phyloP scores from a whole-genome alignment of 2,113 vertebrate genomes.

The Rhegmatorhina hoffmannsi region DNA sequence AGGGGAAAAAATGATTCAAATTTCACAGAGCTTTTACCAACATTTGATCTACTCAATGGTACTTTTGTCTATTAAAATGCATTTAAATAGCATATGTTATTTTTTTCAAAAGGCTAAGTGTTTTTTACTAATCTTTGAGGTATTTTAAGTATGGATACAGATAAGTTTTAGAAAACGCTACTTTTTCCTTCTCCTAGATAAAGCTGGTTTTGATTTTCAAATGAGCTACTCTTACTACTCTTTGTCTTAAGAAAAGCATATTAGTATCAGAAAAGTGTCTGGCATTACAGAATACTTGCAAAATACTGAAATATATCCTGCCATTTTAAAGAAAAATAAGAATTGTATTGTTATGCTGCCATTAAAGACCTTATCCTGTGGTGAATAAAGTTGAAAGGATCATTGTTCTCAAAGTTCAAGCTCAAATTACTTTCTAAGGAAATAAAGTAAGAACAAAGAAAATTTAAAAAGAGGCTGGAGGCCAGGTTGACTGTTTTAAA shows the following conservation, averaged over 20 bases:
- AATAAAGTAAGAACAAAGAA: background rate
- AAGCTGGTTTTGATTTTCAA: background rate
- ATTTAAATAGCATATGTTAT: background rate
- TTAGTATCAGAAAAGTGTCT: background rate
- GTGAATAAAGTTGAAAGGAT: background rate
- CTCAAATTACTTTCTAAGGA: background rate
- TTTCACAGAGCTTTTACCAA: background rate
- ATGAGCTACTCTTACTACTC: background rate
- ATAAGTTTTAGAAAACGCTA: background rate
- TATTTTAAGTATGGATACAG: background rate
- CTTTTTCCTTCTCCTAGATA: background rate
- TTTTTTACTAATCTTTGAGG: background rate
- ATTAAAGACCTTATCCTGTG: background rate
- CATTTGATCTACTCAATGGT: background rate
- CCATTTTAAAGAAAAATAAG: background rate
- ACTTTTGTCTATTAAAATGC: background rate
- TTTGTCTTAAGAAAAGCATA: background rate
- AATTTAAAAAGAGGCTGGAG: background rate
- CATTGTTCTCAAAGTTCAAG: background rate
- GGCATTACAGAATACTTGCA: background rate
- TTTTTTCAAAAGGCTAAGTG: background rate
- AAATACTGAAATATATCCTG: slow-evolving; percentile 7
- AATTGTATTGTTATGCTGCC: background rate
- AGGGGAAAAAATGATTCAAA: slow-evolving; percentile 2
- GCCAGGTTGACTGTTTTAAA: background rate